Evolutionary conservation across 2,797 vertebrate species (phyloP), one percentile per base, ranked within the genome.

Genomic region (Percopsis omiscomaycus): DNA sequence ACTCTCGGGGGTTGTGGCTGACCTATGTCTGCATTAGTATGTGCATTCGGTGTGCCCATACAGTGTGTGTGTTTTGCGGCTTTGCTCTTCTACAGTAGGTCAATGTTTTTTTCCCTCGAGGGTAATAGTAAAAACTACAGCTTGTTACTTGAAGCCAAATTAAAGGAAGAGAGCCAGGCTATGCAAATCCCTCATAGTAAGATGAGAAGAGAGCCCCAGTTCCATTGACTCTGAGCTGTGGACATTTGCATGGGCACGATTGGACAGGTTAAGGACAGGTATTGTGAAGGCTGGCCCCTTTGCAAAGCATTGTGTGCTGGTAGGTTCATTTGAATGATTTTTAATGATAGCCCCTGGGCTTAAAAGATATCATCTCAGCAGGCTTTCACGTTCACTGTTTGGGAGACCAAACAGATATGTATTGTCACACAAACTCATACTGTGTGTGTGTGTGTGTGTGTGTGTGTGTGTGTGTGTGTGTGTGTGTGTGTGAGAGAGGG

Each of bases 221-320:
- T 68, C 82, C 71, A 84, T 87, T 88, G 80, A 89, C 65, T 86
- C 60, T 75, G 63, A 68, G 74, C 75, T 74, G 30, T 46, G 71
- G 47, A 73, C 48, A 91, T 92, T 92, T 91, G 89, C 90, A 91
- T 91, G 75, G 79, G 80, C 68, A 27, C 79, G 85, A 91, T 86
- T 89, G 88, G 81, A 83, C 83, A 89, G 81, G 87, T 91, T 85
- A 85, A 84, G 75, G 66, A 44, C 67, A 71, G 68, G 54, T 79
- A 81, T 86, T 88, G 80, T 83, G 64, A 84, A 66, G 83, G 80
- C 79, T 65, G 64, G 64, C 83, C 83, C 82, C 80, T 91, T 91
- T 90, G 86, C 83, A 90, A 89, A 91, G 82, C 79, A 68, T 77
- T 89, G 82, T 92, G 83, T 78, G 75, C 82, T 87, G 83, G 85